Conservation (phyloP, 2,797 vertebrate species). For the Helicolenus hilgendorfi region DNA sequence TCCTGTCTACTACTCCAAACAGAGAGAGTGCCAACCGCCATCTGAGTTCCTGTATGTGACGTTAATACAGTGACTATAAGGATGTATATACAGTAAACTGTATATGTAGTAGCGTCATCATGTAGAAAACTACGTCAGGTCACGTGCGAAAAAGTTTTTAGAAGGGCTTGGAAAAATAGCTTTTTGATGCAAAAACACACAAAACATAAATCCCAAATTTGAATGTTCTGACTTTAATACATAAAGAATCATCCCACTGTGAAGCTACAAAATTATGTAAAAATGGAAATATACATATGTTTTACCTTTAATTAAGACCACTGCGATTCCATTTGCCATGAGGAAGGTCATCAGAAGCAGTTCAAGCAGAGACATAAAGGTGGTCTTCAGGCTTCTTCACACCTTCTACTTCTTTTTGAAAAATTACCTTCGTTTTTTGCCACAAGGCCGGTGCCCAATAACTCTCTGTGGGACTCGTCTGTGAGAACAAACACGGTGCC, state of each 20-base stretch:
- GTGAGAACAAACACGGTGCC: conserved; percentile 42
- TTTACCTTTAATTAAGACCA: conserved; percentile 13
- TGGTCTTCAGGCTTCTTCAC: conserved; percentile 11
- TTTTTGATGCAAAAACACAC: not conserved
- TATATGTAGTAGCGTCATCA: no score
- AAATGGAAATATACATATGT: not conserved
- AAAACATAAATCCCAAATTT: not conserved
- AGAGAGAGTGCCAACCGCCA: no score
- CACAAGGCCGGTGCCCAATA: conserved; percentile 24
- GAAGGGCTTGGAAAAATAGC: no score
- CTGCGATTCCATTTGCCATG: not conserved
- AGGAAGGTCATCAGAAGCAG: conserved; percentile 34
- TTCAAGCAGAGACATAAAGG: not conserved
- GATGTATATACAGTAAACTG: no score
- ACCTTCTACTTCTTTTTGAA: conserved; percentile 22
- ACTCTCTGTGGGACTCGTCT: conserved; percentile 39
- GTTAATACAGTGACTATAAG: accelerated
- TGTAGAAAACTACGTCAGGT: not conserved
- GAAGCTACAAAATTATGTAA: not conserved
- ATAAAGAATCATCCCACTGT: not conserved
- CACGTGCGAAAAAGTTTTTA: not conserved
- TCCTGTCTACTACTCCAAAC: no score
- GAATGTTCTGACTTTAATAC: not conserved
- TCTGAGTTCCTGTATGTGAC: not conserved
- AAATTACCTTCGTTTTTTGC: conserved; percentile 4